Evolutionary conservation across 2,797 vertebrate genomes (phyloP), one percentile per base, ranked within the genome.

Genomic region (Argyrosomus regius): DNA sequence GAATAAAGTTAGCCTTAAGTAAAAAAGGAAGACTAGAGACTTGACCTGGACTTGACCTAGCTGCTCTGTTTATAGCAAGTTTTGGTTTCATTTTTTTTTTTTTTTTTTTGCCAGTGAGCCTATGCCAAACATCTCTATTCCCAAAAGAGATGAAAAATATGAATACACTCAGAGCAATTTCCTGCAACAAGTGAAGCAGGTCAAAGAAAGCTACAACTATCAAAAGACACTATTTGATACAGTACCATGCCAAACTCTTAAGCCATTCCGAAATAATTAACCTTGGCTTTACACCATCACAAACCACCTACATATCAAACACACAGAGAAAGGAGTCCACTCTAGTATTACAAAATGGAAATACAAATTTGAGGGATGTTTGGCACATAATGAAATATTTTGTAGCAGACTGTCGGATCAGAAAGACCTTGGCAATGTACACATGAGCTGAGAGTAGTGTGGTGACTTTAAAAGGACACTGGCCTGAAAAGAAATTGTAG

Each of bases 351-450:
- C n/a, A 65, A 58, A 71, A 54, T 10, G 24, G 39, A 13, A 35
- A 18, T 8, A 48, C 16, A 45, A 22, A 43, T 64, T 20, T 11
- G 12, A 22, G 7, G 20, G 9, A 20, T 53, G 53, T 8, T 60
- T 76, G 53, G 13, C 41, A 7, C 5, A 57, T 65, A 73, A 4
- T 20, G 5, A 41, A n/a, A 8, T 46, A 43, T 6, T 75, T 69
- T 67, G 57, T 17, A 58, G 57, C 57, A 54, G 75, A 54, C 18
- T 43, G n/a, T 20, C 41, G n/a, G 52, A 50, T 53, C 43, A 66
- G 48, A 39, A 56, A 64, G 28, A 60, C 53, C 6, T 35, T 35
- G 24, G n/a, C 20, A 18, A 18, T 22, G 56, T 46, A 56, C 45
- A 58, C 17, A 65, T 20, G 26, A 39, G 58, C 22, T n/a, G 57